Percentiles rank a stretch among this genome's conserved stretches.
Conservation (phyloP, 1,140 invertebrate species). For the Drosophila equinoxialis region DNA sequence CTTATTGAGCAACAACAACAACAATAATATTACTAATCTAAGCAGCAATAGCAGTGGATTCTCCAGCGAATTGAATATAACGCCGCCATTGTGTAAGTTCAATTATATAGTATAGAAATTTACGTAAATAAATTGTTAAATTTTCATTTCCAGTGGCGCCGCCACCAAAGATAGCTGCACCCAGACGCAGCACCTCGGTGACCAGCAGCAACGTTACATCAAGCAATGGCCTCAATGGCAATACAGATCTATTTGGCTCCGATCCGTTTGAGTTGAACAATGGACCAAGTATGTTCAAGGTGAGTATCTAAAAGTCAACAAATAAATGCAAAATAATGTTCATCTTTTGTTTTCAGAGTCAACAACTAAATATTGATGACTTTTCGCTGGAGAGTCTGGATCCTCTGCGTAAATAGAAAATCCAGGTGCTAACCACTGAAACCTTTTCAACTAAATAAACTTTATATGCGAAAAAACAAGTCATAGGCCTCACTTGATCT, state of each 20-base stretch:
- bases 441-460: conserved; percentile 33
- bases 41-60: conserved; percentile 72
- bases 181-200: conserved; percentile 73
- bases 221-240: conserved; percentile 84
- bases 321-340: conserved; percentile 4
- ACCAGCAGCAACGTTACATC: conserved; percentile 44
- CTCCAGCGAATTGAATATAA: conserved; percentile 75
- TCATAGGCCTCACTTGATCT: conserved; percentile 14
- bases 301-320: conserved; percentile 21
- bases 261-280: conserved; percentile 85
- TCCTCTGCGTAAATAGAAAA: conserved; percentile 85
- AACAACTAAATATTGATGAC: conserved; percentile 86
- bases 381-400: conserved; percentile 94
- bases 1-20: conserved; percentile 44
- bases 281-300: conserved; percentile 76
- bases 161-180: conserved; percentile 88
- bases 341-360: conserved; percentile 59
- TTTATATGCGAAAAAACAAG: conserved; percentile 22
- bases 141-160: conserved; percentile 87
- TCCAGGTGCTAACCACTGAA: conserved; percentile 53
- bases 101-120: not conserved
- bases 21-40: conserved; percentile 42
- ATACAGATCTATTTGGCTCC: conserved; percentile 88
- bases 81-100: conserved; percentile 87
- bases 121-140: not conserved